These are phyloP conservation scores for Caenorhabditis sp. DNA, from an alignment of 2,888 invertebrate genomes.

Conservation along the genomic window DNA sequence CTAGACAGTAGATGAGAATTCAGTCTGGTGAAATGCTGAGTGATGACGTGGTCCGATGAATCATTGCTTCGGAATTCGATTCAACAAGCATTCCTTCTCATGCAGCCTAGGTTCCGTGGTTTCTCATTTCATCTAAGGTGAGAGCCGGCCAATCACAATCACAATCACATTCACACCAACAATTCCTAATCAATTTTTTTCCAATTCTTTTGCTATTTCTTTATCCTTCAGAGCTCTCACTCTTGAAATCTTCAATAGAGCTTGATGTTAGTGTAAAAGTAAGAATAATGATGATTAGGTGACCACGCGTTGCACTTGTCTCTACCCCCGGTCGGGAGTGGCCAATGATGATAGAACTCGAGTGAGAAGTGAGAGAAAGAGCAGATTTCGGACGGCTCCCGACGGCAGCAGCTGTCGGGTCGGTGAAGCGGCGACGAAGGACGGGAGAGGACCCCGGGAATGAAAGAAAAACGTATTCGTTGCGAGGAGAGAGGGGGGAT, in stretches of 20 bases:
- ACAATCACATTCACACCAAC: too few relatives aligned
- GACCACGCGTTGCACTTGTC: conserved; percentile 59
- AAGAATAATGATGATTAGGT: conserved; percentile 47
- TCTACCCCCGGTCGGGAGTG: too few relatives aligned
- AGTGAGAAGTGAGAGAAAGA: conserved; percentile 16
- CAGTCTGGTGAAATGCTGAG: too few relatives aligned
- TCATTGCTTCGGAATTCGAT: too few relatives aligned
- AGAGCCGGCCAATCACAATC: too few relatives aligned
- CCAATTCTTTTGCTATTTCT: background rate
- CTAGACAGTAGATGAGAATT: too few relatives aligned
- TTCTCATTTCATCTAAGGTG: too few relatives aligned
- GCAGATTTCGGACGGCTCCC: conserved; percentile 13
- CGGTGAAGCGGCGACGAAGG: conserved; percentile 15
- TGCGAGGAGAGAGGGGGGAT: background rate
- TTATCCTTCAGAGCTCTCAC: background rate
- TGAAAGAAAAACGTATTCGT: conserved; percentile 48
- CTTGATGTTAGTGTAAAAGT: conserved; percentile 13
- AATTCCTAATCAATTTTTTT: too few relatives aligned
- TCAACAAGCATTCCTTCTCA: too few relatives aligned
- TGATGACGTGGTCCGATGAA: too few relatives aligned
- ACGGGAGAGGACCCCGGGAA: conserved; percentile 26
- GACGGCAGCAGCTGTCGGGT: conserved; percentile 39
- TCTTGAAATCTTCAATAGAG: background rate
- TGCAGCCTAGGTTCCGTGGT: too few relatives aligned
- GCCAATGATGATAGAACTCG: conserved; percentile 29